Evolutionary conservation across 2,888 invertebrate species (phyloP).

Genomic region (Crepidodera aurea): DNA sequence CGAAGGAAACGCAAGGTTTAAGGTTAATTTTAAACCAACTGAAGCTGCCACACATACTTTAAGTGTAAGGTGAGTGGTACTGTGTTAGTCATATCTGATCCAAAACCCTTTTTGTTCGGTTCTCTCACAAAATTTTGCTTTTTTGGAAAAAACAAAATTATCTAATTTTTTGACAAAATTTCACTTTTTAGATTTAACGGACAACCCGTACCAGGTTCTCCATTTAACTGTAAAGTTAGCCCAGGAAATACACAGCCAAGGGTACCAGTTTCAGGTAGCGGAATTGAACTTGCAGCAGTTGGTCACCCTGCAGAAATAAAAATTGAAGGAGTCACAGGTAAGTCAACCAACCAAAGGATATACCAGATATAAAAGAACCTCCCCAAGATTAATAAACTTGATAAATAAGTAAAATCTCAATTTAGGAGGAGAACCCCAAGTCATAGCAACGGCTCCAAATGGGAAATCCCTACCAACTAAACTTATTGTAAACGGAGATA

Average conservation of each 20-base stretch:
- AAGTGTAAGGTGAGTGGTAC: constrained; percentile 74
- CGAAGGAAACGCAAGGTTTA: constrained; percentile 95
- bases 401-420: no score
- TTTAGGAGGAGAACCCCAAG: constrained; percentile 72
- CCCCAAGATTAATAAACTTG: no score
- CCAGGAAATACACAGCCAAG: constrained; percentile 70
- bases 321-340: constrained; percentile 65
- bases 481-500: constrained; percentile 71
- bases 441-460: constrained; percentile 83
- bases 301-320: constrained; percentile 70
- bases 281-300: constrained; percentile 74
- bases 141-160: no score
- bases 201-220: constrained; percentile 85
- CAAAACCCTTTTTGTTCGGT: no score
- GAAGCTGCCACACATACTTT: constrained; percentile 91
- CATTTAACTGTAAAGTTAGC: constrained; percentile 88
- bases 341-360: no score
- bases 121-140: no score
- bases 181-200: constrained; percentile 73
- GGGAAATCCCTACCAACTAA: constrained; percentile 80
- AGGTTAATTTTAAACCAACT: constrained; percentile 94
- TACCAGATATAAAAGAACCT: no score
- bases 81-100: neutral
- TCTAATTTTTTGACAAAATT: no score
- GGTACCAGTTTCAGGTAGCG: constrained; percentile 70